Base-by-base conservation (phyloP, 2,113 vertebrate genomes). In the Cygnus buccinator region DNA sequence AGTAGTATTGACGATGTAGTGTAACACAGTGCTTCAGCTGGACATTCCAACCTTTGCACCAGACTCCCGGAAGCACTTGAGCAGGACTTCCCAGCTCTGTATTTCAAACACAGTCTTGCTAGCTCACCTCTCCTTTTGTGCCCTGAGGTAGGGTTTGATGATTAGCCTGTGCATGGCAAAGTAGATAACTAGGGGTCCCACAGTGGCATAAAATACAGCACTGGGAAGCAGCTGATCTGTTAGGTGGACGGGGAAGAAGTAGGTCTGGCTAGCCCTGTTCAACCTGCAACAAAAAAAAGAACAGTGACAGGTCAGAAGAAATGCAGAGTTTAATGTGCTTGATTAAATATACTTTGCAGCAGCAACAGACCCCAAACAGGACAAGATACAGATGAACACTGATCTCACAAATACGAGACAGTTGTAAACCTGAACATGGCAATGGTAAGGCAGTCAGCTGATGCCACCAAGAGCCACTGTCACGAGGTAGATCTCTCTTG, bases 181-280 rank as follows among this genome's bases (percentile, higher is more conserved):
- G 97, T 99, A 99, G 97, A 99, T 93, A 65, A 99, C 98, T 6
- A 99, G 98, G 11, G 99, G 99, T 96, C 99, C 99, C 35, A 99
- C 98, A 0, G 99, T 99, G 98, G 99, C 99, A 2, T 99, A 99
- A 98, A 99, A 99, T 22, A 99, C 98, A 0, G 99, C 99, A 5
- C 99, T 99, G 75, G 99, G 99, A 71, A 99, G 98, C 43, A 99
- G 98, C 97, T 99, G 99, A 91, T 99, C 99, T n/a, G 99, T 99
- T 97, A 99, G 94, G 92, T 99, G 99, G 76, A 99, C 98, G 4
- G 99, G 99, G 97, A 99, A 99, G 98, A 99, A 99, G 97, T 99
- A 99, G 3, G 99, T 99, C 98, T 99, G 99, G 95, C 99, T 99
- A 92, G 99, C 99, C 95, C 99, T 97, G 97, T 99, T 99, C 76